phyloP scores from a whole-genome alignment of 92 coral and sea anemone genomes.

The Umimayanthus kanabou region DNA sequence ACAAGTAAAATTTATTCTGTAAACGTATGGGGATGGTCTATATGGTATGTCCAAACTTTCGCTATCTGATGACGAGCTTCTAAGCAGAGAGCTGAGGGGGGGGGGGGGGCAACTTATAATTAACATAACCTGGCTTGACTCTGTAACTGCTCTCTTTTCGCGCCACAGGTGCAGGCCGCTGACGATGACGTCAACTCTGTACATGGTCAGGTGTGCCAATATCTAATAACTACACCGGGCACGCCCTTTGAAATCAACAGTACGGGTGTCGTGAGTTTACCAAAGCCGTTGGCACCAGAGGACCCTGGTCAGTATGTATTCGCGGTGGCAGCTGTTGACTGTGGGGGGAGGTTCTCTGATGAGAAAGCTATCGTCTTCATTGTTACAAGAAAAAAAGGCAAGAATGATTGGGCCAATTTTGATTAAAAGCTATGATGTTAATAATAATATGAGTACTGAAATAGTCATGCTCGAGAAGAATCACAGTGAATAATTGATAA shows the following conservation, averaged over 20 bases:
- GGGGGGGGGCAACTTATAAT: no score
- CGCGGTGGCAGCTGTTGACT: conserved; percentile 80
- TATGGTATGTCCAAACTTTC: no score
- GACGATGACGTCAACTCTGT: conserved; percentile 67
- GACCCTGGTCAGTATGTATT: conserved; percentile 70
- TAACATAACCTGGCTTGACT: no score
- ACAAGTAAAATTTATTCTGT: no score
- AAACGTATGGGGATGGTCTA: no score
- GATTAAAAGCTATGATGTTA: not conserved
- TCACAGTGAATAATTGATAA: no score
- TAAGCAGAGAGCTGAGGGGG: no score
- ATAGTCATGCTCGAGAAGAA: no score
- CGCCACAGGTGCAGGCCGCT: conserved; percentile 63
- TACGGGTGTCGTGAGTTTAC: conserved; percentile 71
- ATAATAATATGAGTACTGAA: not conserved
- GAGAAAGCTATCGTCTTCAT: conserved; percentile 60
- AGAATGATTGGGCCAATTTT: conserved; percentile 46
- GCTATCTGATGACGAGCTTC: no score
- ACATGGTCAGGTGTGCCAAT: conserved; percentile 75
- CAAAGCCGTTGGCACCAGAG: conserved; percentile 61
- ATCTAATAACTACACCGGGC: conserved; percentile 59
- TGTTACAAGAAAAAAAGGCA: conserved; percentile 59
- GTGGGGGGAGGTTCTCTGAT: conserved; percentile 73
- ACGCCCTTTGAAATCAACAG: conserved; percentile 74
- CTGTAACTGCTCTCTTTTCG: no score